Base-by-base conservation (phyloP, 2,797 vertebrate genomes). In the Xerus rutilus region DNA sequence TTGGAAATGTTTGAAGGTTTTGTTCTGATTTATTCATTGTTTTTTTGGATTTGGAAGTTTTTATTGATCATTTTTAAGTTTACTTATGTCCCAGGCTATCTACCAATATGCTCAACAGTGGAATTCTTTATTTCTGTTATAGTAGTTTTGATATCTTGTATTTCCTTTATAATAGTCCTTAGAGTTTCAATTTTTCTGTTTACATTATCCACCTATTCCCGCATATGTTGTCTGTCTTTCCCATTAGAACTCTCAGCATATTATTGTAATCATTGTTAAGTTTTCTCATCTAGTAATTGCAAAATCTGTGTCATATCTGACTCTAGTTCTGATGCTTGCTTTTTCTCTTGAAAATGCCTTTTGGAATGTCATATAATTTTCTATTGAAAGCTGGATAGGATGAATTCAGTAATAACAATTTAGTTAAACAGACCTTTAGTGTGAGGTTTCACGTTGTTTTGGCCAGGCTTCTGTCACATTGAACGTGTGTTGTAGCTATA, bases 391-490 rank as follows among this genome's bases (percentile, higher is more conserved):
- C 20, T 54, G 59, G 83, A 30, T 10, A 43, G 25, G 35, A 64
- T 91, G 70, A 89, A 52, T 57, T 32, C 13, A 81, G 15, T 93
- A 62, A 81, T 57, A 86, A 79, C 28, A 94, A 81, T 57, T 89
- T 25, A 89, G 64, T n/a, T 84, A 85, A 84, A 73, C 73, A 62
- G 84, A 2, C 8, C 54, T 88, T 45, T 64, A 23, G 4, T 77
- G 45, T 81, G 54, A 91, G 13, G 32, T 77, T 94, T 88, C 81
- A 57, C 65, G 23, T 86, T 96, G 79, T 64, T 92, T 64, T 92
- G 23, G 14, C 59, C 28, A 69, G 64, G 87, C 14, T 74, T 84
- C 52, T 57, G 35, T 23, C 95, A 9, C 39, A 28, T 90, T 96
- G 84, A 64, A 78, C 52, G 39, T 87, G 73, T 79, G 54, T 9